Percentiles rank a stretch among this genome's conserved stretches.
Conservation (phyloP, 2,888 invertebrate species). For the Myopa testacea region DNA sequence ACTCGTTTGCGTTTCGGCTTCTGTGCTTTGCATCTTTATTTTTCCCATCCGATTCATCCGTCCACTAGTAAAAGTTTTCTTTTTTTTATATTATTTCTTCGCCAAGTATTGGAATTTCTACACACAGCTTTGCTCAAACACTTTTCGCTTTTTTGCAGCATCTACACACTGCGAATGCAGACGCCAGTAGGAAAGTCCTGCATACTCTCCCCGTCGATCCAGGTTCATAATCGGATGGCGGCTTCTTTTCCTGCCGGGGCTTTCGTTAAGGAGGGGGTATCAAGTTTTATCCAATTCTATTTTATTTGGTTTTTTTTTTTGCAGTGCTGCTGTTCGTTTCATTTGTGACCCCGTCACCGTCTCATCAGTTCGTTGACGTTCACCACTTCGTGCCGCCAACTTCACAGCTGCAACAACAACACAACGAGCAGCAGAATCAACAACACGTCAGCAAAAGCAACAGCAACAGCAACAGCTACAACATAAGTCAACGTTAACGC, state of each 20-base stretch:
- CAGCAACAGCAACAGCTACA: slow-evolving; percentile 16
- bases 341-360: slow-evolving; percentile 44
- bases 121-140: slow-evolving; percentile 34
- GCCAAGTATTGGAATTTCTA: slow-evolving; percentile 37
- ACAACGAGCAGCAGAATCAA: neutral
- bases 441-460: neutral
- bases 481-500: slow-evolving; percentile 3
- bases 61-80: neutral
- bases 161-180: neutral
- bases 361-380: slow-evolving; percentile 45
- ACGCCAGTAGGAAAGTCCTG: slow-evolving; percentile 16
- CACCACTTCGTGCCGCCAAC: slow-evolving; percentile 18
- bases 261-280: neutral
- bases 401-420: slow-evolving; percentile 19
- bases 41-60: neutral
- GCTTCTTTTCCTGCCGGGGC: slow-evolving; percentile 11
- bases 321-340: slow-evolving; percentile 23
- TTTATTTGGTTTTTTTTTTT: slow-evolving; percentile 31
- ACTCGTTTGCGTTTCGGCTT: slow-evolving; percentile 4
- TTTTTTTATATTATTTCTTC: slow-evolving; percentile 8
- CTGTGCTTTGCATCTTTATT: slow-evolving; percentile 1
- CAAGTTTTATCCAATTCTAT: slow-evolving; percentile 23
- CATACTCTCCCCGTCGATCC: neutral
- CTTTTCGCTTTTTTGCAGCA: slow-evolving; percentile 38
- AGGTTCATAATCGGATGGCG: neutral